Evolutionary conservation across 1,140 invertebrate species (phyloP), one percentile per base, ranked within the genome.

Genomic region (Heliconius eleuchia): DNA sequence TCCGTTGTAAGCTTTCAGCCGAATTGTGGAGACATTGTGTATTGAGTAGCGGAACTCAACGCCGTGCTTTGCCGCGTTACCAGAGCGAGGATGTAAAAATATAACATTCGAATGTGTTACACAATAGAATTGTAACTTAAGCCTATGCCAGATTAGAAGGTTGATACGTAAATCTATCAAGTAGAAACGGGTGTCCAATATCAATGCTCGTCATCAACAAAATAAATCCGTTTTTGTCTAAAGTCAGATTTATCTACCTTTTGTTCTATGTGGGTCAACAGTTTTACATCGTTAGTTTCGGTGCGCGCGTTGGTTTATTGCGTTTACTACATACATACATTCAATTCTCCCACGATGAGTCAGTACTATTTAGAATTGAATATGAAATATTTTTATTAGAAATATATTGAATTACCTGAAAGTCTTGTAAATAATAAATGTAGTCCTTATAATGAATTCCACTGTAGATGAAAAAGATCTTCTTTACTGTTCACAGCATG

Each of bases 181-280:
- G 76, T 80, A 72, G 80, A 81, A 81, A 81, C 81, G 66, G 66
- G 79, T 80, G 76, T 83, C 79, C 60, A 76, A 77, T 83, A 87
- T 85, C 83, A 84, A 84, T 86, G 80, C 75, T 72, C 76, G 83
- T 80, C 84, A 84, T 80, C 80, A 84, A 83, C 88, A 84, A 87
- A 87, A 83, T 79, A 84, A 84, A 90, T 84, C 84, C 82, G 89
- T 91, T 91, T 92, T 91, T 86, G 85, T 91, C 81, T 87, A 85
- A 87, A 88, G 81, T 81, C 77, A 87, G 88, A 92, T 93, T 93
- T 93, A 92, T 92, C 85, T 82, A 79, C 76, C 85, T 81, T 91
- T 93, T 92, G 90, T 91, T 80, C 80, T 86, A 88, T 87, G 86
- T 91, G 83, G 90, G 91, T 88, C 89, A 92, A 84, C 82, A 81